Base-by-base conservation (phyloP, 2,797 vertebrate species). In the Rhodeus uyekii region DNA sequence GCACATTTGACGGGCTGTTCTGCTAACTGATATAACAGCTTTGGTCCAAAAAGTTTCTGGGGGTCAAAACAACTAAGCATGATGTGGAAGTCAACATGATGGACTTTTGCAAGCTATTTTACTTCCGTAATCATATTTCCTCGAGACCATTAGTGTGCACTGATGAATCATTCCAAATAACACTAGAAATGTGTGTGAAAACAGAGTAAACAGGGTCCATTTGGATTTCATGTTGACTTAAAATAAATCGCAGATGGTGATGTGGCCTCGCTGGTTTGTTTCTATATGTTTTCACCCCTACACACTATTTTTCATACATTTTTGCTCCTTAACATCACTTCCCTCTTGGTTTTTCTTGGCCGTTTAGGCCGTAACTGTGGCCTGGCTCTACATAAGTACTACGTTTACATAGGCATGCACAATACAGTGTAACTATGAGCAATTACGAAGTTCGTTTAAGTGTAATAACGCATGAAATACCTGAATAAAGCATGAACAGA, bases 401-500 rank as follows among this genome's bases (percentile, higher is more conserved):
- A 38, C 60, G 24, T 72, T 71, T 81, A 71, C 60, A 55, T 58
- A 65, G n/a, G 84, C 83, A 82, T 73, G 79, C 83, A 85, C 67
- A 77, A 80, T 80, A 71, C 64, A 81, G 78, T 71, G 73, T 64
- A 63, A 84, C 71, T 81, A 69, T 72, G 65, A 71, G 65, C 53
- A 78, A 82, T 78, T 61, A 85, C 48, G 58, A 58, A 44, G 75
- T 77, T 65, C 39, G 50, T 60, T 82, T 48, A 82, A 80, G 68
- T 80, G 69, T 68, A 80, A 60, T 61, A 61, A 78, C 82, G 78
- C 67, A 34, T 83, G 75, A 55, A 64, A 82, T 82, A 82, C 76
- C 82, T 78, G 82, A 83, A 73, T 83, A 83, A 83, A 72, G 82
- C 68, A 83, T 78, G 67, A 83, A 71, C 24, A 65, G 76, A 58